Conservation (phyloP, 1,140 invertebrate species). For the Aleiodes sp. region DNA sequence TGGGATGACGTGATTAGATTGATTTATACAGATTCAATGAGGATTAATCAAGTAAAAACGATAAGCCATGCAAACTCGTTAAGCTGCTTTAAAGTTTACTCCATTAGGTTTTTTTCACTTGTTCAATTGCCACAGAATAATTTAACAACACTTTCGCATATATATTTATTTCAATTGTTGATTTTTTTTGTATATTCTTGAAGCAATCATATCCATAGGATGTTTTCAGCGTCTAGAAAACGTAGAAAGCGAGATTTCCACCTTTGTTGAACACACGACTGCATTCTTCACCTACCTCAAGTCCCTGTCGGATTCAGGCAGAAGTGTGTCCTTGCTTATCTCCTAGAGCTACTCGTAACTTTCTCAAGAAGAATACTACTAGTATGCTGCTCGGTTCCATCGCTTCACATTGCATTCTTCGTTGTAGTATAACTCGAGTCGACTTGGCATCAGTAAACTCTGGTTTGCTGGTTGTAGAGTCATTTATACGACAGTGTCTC, state of each 20-base stretch:
- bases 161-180: too few species aligned
- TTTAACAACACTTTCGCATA: too few species aligned
- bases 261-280: constrained; percentile 22
- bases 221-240: background rate
- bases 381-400: background rate
- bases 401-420: constrained; percentile 20
- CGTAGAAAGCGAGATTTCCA: constrained; percentile 14
- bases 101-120: background rate
- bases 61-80: background rate
- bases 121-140: too few species aligned
- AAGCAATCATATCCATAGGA: too few species aligned
- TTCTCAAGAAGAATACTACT: background rate
- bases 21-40: background rate
- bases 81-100: background rate
- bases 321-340: constrained; percentile 25
- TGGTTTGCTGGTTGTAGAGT: background rate
- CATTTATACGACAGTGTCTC: constrained; percentile 4
- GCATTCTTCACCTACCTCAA: background rate
- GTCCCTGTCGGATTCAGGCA: constrained; percentile 9
- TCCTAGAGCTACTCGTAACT: constrained; percentile 21
- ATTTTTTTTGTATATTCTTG: too few species aligned
- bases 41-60: background rate
- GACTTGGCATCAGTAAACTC: constrained; percentile 5
- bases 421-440: background rate
- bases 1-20: background rate